Conservation (phyloP, 1,140 invertebrate genomes). For the Rhopalosiphum maidis region DNA sequence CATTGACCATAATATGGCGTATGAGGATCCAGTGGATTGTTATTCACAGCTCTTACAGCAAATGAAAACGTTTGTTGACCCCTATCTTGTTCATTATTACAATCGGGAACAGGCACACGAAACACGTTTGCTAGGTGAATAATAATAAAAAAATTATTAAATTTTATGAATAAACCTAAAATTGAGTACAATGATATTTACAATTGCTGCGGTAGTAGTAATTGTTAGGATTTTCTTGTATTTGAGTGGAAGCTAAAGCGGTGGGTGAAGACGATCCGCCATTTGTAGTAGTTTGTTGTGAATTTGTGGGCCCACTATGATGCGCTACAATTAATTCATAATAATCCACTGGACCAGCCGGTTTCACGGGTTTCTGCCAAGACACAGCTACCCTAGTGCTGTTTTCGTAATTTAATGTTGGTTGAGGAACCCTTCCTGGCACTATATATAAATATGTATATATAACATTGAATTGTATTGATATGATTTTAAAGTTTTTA, state of each 20-base stretch:
- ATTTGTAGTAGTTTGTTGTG: background rate
- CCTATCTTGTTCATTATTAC: background rate
- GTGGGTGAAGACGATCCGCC: background rate
- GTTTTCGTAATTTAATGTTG: background rate
- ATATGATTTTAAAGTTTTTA: background rate
- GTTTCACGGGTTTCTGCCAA: constrained; percentile 4
- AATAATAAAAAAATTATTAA: background rate
- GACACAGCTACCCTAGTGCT: constrained; percentile 36
- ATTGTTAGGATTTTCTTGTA: constrained; percentile 7
- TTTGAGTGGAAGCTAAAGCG: background rate
- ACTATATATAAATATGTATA: background rate
- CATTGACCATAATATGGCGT: background rate
- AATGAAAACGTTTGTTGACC: constrained; percentile 43
- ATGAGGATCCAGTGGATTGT: background rate
- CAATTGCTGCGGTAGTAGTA: background rate
- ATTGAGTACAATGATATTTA: background rate
- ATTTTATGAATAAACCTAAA: background rate
- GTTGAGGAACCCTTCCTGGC: background rate
- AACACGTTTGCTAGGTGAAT: background rate
- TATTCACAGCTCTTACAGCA: constrained; percentile 23
- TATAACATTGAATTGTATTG: background rate
- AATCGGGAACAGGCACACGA: constrained; percentile 25
- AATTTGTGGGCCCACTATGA: constrained; percentile 18
- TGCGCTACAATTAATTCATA: constrained; percentile 6
- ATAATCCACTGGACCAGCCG: constrained; percentile 11